Conservation (phyloP, 1,140 invertebrate genomes). For the Panulirus ornatus region DNA sequence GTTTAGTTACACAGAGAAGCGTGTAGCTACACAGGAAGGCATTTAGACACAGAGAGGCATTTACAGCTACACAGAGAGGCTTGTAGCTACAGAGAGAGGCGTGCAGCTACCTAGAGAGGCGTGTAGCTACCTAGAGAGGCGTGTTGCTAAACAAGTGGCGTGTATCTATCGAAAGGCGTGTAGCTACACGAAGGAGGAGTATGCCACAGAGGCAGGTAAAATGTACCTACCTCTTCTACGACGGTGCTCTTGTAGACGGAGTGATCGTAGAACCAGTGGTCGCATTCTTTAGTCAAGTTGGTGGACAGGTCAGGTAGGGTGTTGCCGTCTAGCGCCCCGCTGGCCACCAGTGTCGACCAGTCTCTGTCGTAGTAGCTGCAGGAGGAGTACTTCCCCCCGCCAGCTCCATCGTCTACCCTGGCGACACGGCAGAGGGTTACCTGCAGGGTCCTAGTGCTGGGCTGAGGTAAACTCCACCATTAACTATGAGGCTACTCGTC, state of each 20-base stretch:
- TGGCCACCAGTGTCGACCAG: slow-evolving; percentile 28
- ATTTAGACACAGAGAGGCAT: neutral
- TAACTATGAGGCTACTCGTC: too few species aligned
- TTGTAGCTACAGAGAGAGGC: neutral
- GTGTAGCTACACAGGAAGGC: neutral
- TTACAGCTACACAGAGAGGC: neutral
- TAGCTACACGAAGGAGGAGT: too few species aligned
- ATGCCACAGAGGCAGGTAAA: too few species aligned
- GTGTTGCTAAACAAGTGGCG: too few species aligned
- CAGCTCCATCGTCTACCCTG: too few species aligned
- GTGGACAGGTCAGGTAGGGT: slow-evolving; percentile 29
- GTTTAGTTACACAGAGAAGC: neutral
- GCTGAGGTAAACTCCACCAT: too few species aligned
- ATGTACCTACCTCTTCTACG: slow-evolving; percentile 65
- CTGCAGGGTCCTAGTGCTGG: too few species aligned
- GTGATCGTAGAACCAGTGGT: slow-evolving; percentile 72
- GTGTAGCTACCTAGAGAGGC: too few species aligned
- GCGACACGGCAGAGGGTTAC: too few species aligned
- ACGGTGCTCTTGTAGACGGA: slow-evolving; percentile 74
- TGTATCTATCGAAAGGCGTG: too few species aligned
- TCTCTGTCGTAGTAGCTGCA: slow-evolving; percentile 50
- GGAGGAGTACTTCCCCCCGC: slow-evolving; percentile 30
- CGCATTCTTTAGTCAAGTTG: slow-evolving; percentile 46
- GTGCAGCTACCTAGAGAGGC: too few species aligned
- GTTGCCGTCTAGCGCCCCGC: slow-evolving; percentile 12